Conservation (phyloP, 2,888 invertebrate species). For the Gymnocheta viridis region DNA sequence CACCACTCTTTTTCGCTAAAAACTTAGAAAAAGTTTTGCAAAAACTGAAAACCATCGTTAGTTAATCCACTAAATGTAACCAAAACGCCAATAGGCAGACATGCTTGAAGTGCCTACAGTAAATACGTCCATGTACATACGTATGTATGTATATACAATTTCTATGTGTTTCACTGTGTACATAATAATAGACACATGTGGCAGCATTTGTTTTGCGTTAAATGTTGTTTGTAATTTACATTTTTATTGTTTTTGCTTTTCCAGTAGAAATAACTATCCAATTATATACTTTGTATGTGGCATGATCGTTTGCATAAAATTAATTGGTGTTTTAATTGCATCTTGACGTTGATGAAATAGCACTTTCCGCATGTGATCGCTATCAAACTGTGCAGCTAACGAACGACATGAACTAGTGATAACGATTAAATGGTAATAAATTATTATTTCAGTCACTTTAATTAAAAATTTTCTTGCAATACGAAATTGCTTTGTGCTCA, state of each 20-base stretch:
- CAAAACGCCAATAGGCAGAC: not conserved
- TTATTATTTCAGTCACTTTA: constrained; percentile 22
- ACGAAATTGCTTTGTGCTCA: not conserved
- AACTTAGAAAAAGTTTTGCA: too few species aligned
- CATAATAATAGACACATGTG: not conserved
- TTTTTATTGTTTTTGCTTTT: constrained; percentile 15
- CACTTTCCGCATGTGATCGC: constrained; percentile 64
- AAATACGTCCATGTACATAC: too few species aligned
- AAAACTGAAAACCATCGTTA: not conserved
- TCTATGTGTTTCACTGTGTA: not conserved
- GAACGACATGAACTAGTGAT: constrained; percentile 4
- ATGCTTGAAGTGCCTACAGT: not conserved
- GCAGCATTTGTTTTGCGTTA: not conserved
- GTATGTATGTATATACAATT: not conserved
- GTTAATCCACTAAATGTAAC: not conserved
- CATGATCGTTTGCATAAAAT: constrained; percentile 70
- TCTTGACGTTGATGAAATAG: constrained; percentile 67
- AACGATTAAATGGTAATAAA: constrained; percentile 39
- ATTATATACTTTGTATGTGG: constrained; percentile 59
- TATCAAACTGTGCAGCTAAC: constrained; percentile 29
- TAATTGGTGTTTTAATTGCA: constrained; percentile 71
- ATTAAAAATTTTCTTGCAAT: constrained; percentile 17
- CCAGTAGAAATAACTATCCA: constrained; percentile 46
- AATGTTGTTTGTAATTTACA: constrained; percentile 1
- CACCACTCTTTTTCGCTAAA: too few species aligned